phyloP scores from a whole-genome alignment of 2,888 invertebrate genomes.

The Parochlus steinenii region DNA sequence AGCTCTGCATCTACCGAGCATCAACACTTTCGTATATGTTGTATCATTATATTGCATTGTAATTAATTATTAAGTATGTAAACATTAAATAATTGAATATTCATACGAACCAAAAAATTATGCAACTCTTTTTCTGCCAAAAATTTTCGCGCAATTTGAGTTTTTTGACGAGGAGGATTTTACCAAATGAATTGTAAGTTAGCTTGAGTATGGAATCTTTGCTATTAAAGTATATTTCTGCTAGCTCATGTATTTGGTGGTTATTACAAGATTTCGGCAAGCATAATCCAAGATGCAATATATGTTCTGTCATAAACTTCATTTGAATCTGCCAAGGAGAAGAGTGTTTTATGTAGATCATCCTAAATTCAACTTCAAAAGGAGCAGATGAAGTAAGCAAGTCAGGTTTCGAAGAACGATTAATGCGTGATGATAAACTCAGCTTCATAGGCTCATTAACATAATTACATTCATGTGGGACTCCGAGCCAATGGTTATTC shows the following conservation, averaged over 20 bases:
- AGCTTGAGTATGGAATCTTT: not conserved
- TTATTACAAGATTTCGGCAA: not conserved
- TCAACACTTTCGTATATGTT: no score
- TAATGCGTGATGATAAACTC: slow-evolving; percentile 15
- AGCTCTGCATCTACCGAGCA: no score
- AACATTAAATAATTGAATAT: no score
- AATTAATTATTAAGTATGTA: no score
- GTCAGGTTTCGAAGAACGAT: not conserved
- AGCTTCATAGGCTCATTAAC: slow-evolving; percentile 19
- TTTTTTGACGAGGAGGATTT: slow-evolving; percentile 1
- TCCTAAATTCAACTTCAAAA: slow-evolving; percentile 1
- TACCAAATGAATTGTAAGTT: not conserved
- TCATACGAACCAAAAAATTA: no score
- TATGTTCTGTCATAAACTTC: slow-evolving; percentile 1
- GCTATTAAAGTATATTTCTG: not conserved
- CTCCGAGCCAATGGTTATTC: slow-evolving; percentile 33
- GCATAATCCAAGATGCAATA: slow-evolving; percentile 2
- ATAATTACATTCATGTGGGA: slow-evolving; percentile 25
- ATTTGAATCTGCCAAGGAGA: slow-evolving; percentile 1
- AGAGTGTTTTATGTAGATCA: not conserved
- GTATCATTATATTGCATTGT: no score
- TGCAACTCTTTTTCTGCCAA: not conserved
- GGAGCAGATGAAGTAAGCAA: not conserved
- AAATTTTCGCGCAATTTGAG: not conserved
- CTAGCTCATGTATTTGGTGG: not conserved